Percentiles rank a stretch among this genome's conserved stretches.
Evolutionary conservation across 1,140 invertebrate genomes (phyloP).

Genomic region (Zophobas atratus): DNA sequence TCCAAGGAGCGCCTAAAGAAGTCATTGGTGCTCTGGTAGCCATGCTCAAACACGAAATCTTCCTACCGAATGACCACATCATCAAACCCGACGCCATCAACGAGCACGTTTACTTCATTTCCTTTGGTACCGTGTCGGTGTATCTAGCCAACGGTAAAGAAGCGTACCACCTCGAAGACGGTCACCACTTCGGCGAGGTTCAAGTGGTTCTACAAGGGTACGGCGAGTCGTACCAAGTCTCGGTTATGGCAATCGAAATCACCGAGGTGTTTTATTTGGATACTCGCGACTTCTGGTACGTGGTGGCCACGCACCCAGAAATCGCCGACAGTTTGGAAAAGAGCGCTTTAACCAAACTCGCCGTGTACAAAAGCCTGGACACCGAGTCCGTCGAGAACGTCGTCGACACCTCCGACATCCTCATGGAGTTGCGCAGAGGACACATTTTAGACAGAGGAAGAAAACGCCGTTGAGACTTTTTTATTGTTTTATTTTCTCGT

Average conservation of each 20-base stretch:
- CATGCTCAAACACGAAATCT: slow-evolving; percentile 66
- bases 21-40: slow-evolving; percentile 62
- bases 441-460: slow-evolving; percentile 5
- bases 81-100: slow-evolving; percentile 64
- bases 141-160: slow-evolving; percentile 64
- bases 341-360: neutral
- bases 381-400: neutral
- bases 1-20: slow-evolving; percentile 64
- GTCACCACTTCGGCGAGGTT: slow-evolving; percentile 49
- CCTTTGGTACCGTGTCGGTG: slow-evolving; percentile 69
- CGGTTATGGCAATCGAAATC: slow-evolving; percentile 44
- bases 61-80: slow-evolving; percentile 68
- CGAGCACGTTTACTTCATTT: slow-evolving; percentile 68
- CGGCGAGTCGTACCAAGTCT: neutral
- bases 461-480: neutral
- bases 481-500: slow-evolving; percentile 1
- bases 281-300: slow-evolving; percentile 42
- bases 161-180: slow-evolving; percentile 51
- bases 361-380: neutral
- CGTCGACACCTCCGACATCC: slow-evolving; percentile 13
- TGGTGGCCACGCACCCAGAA: neutral
- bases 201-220: slow-evolving; percentile 4
- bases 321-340: slow-evolving; percentile 12
- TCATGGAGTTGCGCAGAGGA: slow-evolving; percentile 7
- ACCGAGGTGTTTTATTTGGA: slow-evolving; percentile 48